These are phyloP conservation scores for Papilio glaucus DNA, from an alignment of 1,140 invertebrate species.

Conservation along the genomic window DNA sequence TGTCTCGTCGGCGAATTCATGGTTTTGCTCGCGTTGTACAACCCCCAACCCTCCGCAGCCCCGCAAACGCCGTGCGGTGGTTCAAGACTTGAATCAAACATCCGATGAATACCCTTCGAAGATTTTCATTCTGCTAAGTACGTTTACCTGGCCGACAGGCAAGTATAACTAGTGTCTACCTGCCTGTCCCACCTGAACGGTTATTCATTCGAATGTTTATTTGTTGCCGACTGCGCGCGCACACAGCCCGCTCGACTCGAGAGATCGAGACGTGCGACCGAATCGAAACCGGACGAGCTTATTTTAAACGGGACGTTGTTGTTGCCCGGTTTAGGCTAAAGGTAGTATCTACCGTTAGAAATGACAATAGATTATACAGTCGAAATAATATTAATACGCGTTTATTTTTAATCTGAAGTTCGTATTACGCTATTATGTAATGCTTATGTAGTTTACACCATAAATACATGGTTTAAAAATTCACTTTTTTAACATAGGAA, in stretches of 20 bases:
- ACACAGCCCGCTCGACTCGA: constrained; percentile 35
- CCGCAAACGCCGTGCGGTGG: constrained; percentile 11
- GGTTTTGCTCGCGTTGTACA: constrained; percentile 47
- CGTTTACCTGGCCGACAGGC: constrained; percentile 42
- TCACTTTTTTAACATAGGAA: no score
- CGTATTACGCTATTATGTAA: neutral
- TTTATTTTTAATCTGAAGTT: neutral
- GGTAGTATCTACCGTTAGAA: constrained; percentile 44
- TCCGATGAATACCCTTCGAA: constrained; percentile 27
- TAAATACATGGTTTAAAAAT: no score
- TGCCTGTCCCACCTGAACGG: constrained; percentile 54
- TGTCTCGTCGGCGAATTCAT: constrained; percentile 45
- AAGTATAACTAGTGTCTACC: constrained; percentile 47
- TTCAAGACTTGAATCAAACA: constrained; percentile 19
- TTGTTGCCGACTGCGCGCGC: constrained; percentile 30
- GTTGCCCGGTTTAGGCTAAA: constrained; percentile 43
- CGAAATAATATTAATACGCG: neutral
- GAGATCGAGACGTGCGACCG: constrained; percentile 48
- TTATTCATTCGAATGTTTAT: constrained; percentile 46
- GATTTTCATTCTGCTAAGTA: constrained; percentile 27
- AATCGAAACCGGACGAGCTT: constrained; percentile 58
- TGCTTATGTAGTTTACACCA: no score
- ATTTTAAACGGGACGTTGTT: constrained; percentile 55
- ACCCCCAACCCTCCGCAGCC: constrained; percentile 6
- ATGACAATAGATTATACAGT: constrained; percentile 29